Base-by-base conservation (phyloP, 2,797 vertebrate species). In the Neomorphus geoffroyi region DNA sequence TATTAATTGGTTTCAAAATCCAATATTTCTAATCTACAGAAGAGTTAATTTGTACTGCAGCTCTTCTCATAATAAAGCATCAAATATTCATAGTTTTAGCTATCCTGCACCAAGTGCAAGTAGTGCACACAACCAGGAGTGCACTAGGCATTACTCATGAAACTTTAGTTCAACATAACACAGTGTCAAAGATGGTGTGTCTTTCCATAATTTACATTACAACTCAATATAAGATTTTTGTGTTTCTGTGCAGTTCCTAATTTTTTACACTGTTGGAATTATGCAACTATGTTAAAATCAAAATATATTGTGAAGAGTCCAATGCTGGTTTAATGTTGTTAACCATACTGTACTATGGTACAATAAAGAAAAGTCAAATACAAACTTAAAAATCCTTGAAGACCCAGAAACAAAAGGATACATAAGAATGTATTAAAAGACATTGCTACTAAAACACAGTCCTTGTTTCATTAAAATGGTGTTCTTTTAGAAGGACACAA, bases 71-170 rank as follows among this genome's bases (percentile, higher is more conserved):
- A 83, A 82, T 30, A 39, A 46, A 66, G 43, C 57, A 66, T 22
- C 28, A 43, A 21, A 18, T 11, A 46, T 1, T 26, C 19, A 43
- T 28, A n/a, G 11, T 35, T 87, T 11, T 37, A 53, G 43, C 23
- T 30, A 2, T 14, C 24, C 56, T 50, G 22, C 35, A 50, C 16
- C 16, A 45, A 39, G 13, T 45, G n/a, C 33, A 35, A 51, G 13
- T 5, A 33, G 22, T 1, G 9, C 28, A 11, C 17, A 21, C 32
- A 45, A 16, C 8, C 30, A 22, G 1, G 1, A n/a, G 7, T 9
- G 15, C 22, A 30, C 17, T 22, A 13, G 1, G 1, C 3, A 1
- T 26, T 35, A 37, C 5, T 32, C 1, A 1, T 54, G 58, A 66
- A 85, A 43, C 10, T 2, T 7, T 43, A 81, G 21, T 32, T 64